Percentiles rank a stretch among this genome's conserved stretches.
Conservation (phyloP, 2,888 invertebrate species). For the Hermaeophaga mercurialis region DNA sequence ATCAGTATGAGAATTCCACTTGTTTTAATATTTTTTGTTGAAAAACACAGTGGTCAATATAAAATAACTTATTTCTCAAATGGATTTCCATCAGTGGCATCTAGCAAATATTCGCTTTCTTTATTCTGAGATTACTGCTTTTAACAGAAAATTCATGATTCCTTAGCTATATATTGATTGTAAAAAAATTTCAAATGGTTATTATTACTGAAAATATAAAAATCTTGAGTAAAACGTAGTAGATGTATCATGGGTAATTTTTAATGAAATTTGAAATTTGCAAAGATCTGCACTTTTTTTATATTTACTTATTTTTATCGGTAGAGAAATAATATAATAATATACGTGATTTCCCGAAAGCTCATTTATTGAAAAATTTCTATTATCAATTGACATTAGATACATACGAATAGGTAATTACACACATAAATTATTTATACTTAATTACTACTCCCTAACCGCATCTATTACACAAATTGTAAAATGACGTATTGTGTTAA, state of each 20-base stretch:
- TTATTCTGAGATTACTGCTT: constrained; percentile 5
- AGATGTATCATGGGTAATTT: neutral
- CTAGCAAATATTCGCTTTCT: neutral
- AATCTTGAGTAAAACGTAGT: neutral
- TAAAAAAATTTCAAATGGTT: neutral
- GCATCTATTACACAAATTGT: too few species aligned
- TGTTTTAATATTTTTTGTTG: too few species aligned
- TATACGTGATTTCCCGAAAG: too few species aligned
- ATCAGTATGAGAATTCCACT: too few species aligned
- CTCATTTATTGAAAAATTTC: too few species aligned
- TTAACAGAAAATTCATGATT: constrained; percentile 11
- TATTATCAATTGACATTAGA: too few species aligned
- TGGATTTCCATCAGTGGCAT: constrained; percentile 7
- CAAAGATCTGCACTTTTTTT: constrained; percentile 3
- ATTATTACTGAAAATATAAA: neutral
- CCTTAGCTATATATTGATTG: neutral
- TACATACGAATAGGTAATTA: too few species aligned
- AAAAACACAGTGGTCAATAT: too few species aligned
- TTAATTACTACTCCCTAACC: too few species aligned
- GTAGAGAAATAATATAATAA: constrained; percentile 10
- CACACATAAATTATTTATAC: too few species aligned
- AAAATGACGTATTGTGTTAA: too few species aligned
- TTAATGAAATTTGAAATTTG: neutral
- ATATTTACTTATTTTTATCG: constrained; percentile 10
- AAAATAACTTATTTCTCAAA: neutral